Evolutionary conservation across 2,888 invertebrate genomes (phyloP), one percentile per base, ranked within the genome.

Genomic region (Melitaea athalia): DNA sequence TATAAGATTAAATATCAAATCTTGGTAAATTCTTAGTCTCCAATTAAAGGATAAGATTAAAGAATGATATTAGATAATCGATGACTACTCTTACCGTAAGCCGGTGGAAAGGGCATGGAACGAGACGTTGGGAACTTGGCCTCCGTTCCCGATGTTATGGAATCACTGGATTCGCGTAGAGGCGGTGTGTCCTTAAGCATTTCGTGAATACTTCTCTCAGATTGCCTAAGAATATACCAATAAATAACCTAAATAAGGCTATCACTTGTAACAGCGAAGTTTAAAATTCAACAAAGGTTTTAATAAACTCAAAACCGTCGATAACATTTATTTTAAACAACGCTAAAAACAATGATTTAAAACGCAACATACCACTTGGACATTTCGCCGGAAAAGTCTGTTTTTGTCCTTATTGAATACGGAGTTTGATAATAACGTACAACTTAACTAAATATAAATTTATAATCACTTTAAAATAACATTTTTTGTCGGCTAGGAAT

Each of bases 151-250:
- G 96, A 95, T 74, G 95, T 96, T 75, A 96, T 95, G 47, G 96
- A 95, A 81, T 94, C 95, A 77, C 95, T 95, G 74, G 95, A 95
- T 79, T 95, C 96, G 75, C 96, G 96, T 80, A 96, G 94, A 49
- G 96, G 95, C 61, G 97, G 96, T 57, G 96, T 95, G 80, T 97
- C 97, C 85, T 96, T 97, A 70, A 97, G 87, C 97, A 97, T 97
- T 92, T 97, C 97, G 85, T 97, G 97, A 83, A 97, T 96, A 84
- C 95, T 95, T 76, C 95, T 93, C 83, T 96, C 96, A 42, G 90
- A 93, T 79, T 89, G 92, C 93, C 92, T 93, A n/a, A 33, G 33
- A 38, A 33, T n/a, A 55, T 55, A 12, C 38, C 11, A 45, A 45
- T 45, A 12, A 11, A 45, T 10, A 55, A 7, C 12, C 33, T 33